These are phyloP conservation scores for Motacilla alba DNA, from an alignment of 2,113 vertebrate genomes.

Conservation along the genomic window DNA sequence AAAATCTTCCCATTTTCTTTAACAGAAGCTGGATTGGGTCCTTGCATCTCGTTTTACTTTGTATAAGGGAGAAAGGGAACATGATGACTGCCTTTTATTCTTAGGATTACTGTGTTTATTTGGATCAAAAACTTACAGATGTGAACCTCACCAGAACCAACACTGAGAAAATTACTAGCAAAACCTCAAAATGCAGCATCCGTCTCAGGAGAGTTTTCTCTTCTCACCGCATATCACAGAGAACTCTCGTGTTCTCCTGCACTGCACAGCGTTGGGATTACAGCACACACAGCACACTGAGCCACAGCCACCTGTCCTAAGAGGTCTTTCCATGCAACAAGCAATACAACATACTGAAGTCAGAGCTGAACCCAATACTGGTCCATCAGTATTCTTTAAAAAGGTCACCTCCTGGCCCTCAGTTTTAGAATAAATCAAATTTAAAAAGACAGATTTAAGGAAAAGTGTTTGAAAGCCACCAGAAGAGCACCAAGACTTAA, in stretches of 20 bases:
- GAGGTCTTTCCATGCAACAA: not conserved
- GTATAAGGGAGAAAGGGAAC: not conserved
- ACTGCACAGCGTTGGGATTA: not conserved
- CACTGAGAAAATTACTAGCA: not conserved
- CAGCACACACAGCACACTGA: not conserved
- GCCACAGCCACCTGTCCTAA: not conserved
- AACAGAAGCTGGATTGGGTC: not conserved
- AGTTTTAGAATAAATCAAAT: not conserved
- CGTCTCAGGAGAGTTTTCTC: not conserved
- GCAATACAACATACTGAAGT: not conserved
- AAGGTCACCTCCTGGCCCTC: not conserved
- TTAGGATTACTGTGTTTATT: not conserved
- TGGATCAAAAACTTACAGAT: not conserved
- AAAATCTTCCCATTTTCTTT: conserved; percentile 6
- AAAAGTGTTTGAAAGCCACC: not conserved
- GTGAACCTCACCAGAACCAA: not conserved
- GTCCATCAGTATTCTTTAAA: not conserved
- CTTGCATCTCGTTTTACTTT: not conserved
- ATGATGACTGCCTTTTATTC: not conserved
- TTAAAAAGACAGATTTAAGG: not conserved
- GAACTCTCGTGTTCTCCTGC: not conserved
- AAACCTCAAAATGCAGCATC: not conserved
- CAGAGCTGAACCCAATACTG: not conserved
- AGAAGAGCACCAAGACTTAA: not conserved
- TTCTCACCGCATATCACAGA: not conserved